A percentile compares a stretch with the other conserved stretches of the same genome.
These are phyloP conservation scores for Narcine bancroftii DNA, from an alignment of 2,113 vertebrate genomes.

Conservation along the genomic window DNA sequence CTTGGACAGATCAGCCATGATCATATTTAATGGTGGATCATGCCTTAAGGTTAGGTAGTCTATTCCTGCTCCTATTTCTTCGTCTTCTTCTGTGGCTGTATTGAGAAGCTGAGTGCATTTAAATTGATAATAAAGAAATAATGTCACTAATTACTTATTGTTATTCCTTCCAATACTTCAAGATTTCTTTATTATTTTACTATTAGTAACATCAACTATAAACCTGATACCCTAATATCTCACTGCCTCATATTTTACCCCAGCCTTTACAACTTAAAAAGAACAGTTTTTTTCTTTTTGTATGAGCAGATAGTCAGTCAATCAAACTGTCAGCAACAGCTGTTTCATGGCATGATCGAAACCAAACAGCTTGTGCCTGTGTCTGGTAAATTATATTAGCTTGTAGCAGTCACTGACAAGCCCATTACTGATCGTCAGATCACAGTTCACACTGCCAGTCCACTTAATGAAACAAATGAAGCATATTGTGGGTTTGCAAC, in stretches of 20 bases:
- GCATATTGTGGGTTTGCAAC: conserved; percentile 13
- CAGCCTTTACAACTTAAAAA: conserved; percentile 1
- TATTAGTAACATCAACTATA: background rate
- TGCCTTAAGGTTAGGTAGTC: no score
- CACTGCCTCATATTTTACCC: background rate
- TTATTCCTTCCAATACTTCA: background rate
- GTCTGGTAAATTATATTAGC: conserved; percentile 51
- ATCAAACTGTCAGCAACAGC: conserved; percentile 42
- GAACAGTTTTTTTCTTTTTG: background rate
- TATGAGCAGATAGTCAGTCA: conserved; percentile 7
- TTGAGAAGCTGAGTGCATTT: background rate
- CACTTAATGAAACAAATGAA: conserved; percentile 51
- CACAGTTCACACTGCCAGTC: conserved; percentile 43
- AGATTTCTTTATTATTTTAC: background rate
- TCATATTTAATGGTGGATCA: no score
- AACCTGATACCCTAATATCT: background rate
- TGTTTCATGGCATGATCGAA: conserved; percentile 40
- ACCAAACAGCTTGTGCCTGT: conserved; percentile 38
- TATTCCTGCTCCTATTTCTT: no score
- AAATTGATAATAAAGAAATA: background rate
- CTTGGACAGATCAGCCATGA: no score
- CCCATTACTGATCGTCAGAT: conserved; percentile 50
- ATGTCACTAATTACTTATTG: background rate
- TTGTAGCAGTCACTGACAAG: conserved; percentile 45
- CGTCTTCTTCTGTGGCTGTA: no score